Evolutionary conservation across 2,113 vertebrate species (phyloP), one percentile per base, ranked within the genome.

Genomic region (Stercorarius parasiticus): DNA sequence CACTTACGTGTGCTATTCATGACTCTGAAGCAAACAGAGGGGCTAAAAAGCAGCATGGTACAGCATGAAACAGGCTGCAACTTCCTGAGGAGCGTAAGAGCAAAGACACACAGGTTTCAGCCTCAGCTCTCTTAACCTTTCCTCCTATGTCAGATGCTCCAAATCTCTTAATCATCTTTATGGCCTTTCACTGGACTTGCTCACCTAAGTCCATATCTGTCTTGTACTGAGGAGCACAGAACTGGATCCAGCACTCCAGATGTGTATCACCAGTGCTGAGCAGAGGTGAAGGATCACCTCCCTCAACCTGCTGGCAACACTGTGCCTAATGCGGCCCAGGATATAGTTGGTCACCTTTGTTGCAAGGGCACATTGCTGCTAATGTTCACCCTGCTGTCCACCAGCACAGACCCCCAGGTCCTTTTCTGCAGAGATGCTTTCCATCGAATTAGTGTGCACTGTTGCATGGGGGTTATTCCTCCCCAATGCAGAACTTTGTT

Each of bases 11-110:
- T 45, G 32, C 12, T 70, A 4, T 30, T 56, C 61, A 50, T 43
- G 27, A 58, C 30, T 32, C 32, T 23, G 50, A 45, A 62, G 34
- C 32, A 64, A 78, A 43, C 27, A 16, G 27, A 73, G 11, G 4
- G 14, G 15, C 6, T 43, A 59, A 49, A 1, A 5, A 72, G 43
- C 27, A 29, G 17, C 1, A 0, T 20, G 13, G 15, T 14, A 15
- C 52, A 62, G 19, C 15, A 36, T 14, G 29, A 45, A 86, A 49
- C 9, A 67, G 55, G 9, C 9, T 69, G 43, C 27, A 59, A 13
- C 40, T 94, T 92, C 66, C 27, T 30, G 45, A 82, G 30, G 8
- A 52, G 4, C 34, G 8, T 32, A 66, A 76, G 45, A 43, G 11
- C 10, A 52, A 78, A 86, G 47, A 36, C 11, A 73, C 15, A 9